Evolutionary conservation across 1,140 invertebrate species (phyloP).

Genomic region (Proctacanthus coquilletti): DNA sequence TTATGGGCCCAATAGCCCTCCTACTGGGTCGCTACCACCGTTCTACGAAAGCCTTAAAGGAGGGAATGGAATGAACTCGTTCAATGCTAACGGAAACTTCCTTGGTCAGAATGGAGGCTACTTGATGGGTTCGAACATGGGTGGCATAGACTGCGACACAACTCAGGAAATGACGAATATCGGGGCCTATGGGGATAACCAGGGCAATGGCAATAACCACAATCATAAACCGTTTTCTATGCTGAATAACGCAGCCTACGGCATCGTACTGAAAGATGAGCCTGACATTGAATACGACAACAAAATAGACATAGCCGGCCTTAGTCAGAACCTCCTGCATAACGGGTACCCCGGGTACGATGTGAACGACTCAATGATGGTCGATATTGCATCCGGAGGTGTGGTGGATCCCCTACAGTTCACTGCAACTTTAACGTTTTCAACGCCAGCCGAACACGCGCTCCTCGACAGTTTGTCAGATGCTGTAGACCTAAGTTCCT

Average conservation of each 20-base stretch:
- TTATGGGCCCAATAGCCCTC: slow-evolving; percentile 67
- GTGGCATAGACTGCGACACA: slow-evolving; percentile 59
- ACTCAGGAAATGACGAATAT: slow-evolving; percentile 39
- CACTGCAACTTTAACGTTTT: slow-evolving; percentile 62
- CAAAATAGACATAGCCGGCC: slow-evolving; percentile 46
- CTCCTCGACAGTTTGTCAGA: slow-evolving; percentile 52
- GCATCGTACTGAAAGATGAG: slow-evolving; percentile 59
- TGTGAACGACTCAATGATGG: slow-evolving; percentile 61
- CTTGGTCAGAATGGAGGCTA: slow-evolving; percentile 32
- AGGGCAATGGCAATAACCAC: slow-evolving; percentile 30
- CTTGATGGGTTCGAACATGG: slow-evolving; percentile 41
- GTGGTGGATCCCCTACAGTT: slow-evolving; percentile 67
- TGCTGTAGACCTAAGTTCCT: slow-evolving; percentile 54
- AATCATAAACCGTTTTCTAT: slow-evolving; percentile 67
- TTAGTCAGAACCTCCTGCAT: slow-evolving; percentile 31
- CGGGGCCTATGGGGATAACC: slow-evolving; percentile 28
- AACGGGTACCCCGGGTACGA: slow-evolving; percentile 45
- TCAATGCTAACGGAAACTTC: slow-evolving; percentile 35
- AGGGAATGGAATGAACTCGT: slow-evolving; percentile 39
- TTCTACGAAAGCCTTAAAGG: slow-evolving; percentile 72
- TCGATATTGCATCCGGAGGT: slow-evolving; percentile 51
- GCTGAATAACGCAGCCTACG: slow-evolving; percentile 65
- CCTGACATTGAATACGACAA: slow-evolving; percentile 57
- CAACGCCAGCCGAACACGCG: slow-evolving; percentile 55
- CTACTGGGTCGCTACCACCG: slow-evolving; percentile 63